phyloP scores from a whole-genome alignment of 92 coral and sea anemone species.

The Nematostella vectensis region DNA sequence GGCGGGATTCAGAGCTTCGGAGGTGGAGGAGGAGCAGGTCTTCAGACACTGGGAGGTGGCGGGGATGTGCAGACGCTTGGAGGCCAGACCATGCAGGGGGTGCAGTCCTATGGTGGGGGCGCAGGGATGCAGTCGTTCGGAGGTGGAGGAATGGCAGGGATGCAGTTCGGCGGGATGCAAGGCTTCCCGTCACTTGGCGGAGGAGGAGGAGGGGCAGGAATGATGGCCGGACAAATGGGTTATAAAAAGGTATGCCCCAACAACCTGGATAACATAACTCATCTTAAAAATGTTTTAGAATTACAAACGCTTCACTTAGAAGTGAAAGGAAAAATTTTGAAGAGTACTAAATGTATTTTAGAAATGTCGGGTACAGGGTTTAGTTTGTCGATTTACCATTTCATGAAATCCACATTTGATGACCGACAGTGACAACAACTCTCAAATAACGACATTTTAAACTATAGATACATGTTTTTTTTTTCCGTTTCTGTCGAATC shows the following conservation, averaged over 20 bases:
- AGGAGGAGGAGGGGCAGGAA: conserved; percentile 4
- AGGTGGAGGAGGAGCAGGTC: not conserved
- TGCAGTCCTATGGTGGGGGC: not conserved
- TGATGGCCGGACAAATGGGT: conserved; percentile 9
- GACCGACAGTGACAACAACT: no score
- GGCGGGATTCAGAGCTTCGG: not conserved
- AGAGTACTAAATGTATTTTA: no score
- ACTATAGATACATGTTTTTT: no score
- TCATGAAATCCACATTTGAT: no score
- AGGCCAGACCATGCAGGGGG: not conserved
- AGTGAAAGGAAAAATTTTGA: no score
- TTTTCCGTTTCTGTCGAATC: no score
- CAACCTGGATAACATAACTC: no score
- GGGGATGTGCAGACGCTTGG: not conserved
- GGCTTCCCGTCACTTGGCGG: conserved; percentile 37
- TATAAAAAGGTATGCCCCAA: conserved; percentile 13
- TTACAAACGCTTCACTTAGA: no score
- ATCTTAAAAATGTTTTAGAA: no score
- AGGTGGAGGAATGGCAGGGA: conserved; percentile 3
- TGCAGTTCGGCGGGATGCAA: conserved; percentile 16
- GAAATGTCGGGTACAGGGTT: no score
- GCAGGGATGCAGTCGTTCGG: not conserved
- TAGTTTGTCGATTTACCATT: no score
- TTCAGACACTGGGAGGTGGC: not conserved
- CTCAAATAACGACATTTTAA: no score